Conservation (phyloP, 1,140 invertebrate species). For the Drosophila orena region DNA sequence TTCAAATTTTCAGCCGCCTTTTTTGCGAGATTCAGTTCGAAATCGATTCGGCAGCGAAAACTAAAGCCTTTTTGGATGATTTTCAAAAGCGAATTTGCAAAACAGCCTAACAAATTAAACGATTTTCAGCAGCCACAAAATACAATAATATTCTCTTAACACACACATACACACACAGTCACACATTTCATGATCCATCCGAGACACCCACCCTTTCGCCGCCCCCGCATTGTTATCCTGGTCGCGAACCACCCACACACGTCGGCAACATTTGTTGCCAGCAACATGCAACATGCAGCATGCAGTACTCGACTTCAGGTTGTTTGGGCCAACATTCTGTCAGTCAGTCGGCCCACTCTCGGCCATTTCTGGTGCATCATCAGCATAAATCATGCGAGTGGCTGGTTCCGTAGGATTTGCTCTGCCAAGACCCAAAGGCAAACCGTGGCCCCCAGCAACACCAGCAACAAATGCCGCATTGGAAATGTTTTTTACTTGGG, state of each 20-base stretch:
- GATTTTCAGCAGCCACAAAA: conserved; percentile 44
- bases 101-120: conserved; percentile 81
- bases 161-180: conserved; percentile 31
- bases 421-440: conserved; percentile 50
- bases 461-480: conserved; percentile 14
- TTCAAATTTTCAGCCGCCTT: conserved; percentile 56
- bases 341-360: conserved; percentile 47
- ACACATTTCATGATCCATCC: conserved; percentile 55
- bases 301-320: not conserved
- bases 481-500: conserved; percentile 35
- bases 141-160: conserved; percentile 1
- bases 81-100: conserved; percentile 40
- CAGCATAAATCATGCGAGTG: conserved; percentile 77
- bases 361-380: conserved; percentile 58
- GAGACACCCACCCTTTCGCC: conserved; percentile 56
- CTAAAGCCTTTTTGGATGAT: conserved; percentile 30
- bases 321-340: conserved; percentile 22
- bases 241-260: conserved; percentile 51
- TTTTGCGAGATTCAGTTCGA: conserved; percentile 43
- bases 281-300: conserved; percentile 35
- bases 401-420: conserved; percentile 55
- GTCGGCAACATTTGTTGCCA: conserved; percentile 60
- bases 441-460: conserved; percentile 8
- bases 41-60: conserved; percentile 23
- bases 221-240: conserved; percentile 37